These are phyloP conservation scores for Eulemur macaco DNA, from an alignment of 2,113 vertebrate genomes.

Conservation along the genomic window DNA sequence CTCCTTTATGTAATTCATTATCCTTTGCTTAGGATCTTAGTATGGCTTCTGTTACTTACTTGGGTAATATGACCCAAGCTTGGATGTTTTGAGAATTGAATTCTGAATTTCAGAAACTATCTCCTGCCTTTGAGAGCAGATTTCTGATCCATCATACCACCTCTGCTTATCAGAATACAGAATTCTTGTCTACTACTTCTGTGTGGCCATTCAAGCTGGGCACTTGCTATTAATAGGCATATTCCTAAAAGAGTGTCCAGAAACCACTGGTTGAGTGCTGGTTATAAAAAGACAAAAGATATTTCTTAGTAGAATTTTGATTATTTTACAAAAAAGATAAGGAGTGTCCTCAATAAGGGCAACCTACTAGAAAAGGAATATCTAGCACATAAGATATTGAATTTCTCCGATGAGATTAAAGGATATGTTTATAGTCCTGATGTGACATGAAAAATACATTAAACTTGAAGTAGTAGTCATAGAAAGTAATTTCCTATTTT, in stretches of 20 bases:
- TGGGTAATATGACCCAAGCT: not conserved
- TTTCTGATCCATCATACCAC: not conserved
- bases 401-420: slow-evolving; percentile 48
- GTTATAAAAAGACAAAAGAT: not conserved
- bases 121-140: not conserved
- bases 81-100: not conserved
- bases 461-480: slow-evolving; percentile 14
- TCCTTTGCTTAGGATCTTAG: not conserved
- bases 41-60: not conserved
- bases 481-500: slow-evolving; percentile 29
- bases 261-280: not conserved
- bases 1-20: not conserved
- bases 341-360: not conserved
- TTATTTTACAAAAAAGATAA: slow-evolving; percentile 42
- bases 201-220: not conserved
- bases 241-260: not conserved
- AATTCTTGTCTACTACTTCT: not conserved
- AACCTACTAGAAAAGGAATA: not conserved
- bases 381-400: not conserved
- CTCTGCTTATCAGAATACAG: not conserved
- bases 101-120: not conserved
- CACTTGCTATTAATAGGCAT: not conserved
- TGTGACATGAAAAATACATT: not conserved
- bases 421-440: not conserved
- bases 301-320: not conserved